Evolutionary conservation across 2,888 invertebrate species (phyloP).

Genomic region (Phlogophora meticulosa): DNA sequence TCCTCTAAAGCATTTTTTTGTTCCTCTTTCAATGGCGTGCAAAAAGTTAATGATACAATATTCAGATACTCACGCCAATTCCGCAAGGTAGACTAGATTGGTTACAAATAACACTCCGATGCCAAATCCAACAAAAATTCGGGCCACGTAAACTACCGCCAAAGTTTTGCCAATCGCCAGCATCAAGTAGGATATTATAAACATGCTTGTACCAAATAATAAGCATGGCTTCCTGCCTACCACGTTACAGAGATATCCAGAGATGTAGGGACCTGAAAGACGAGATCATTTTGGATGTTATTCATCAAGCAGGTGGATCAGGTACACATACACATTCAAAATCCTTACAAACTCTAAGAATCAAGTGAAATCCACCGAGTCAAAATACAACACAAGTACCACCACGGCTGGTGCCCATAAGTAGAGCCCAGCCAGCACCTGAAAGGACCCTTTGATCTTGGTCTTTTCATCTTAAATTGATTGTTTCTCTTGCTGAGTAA

Average conservation of each 20-base stretch:
- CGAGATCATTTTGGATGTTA: background rate
- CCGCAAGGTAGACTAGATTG: slow-evolving; percentile 50
- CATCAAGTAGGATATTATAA: slow-evolving; percentile 59
- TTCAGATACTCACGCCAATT: slow-evolving; percentile 53
- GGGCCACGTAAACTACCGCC: slow-evolving; percentile 65
- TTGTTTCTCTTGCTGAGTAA: no score
- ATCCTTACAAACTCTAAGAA: slow-evolving; percentile 68
- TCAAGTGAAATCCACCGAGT: no score
- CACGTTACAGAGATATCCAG: slow-evolving; percentile 70
- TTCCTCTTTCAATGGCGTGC: no score
- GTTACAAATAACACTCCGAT: slow-evolving; percentile 27
- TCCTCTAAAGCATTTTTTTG: no score
- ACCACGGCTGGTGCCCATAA: no score
- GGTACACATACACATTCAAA: slow-evolving; percentile 67
- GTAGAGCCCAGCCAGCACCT: no score
- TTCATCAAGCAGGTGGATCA: background rate
- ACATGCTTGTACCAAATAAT: slow-evolving; percentile 61
- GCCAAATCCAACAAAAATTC: slow-evolving; percentile 32
- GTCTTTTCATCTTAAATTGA: no score
- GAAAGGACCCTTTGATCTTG: no score
- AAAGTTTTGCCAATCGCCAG: slow-evolving; percentile 63
- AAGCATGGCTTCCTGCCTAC: slow-evolving; percentile 72
- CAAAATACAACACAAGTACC: no score
- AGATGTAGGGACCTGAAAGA: slow-evolving; percentile 71
- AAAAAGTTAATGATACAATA: no score